Evolutionary conservation across 2,888 invertebrate genomes (phyloP).

Genomic region (Agapostemon virescens): DNA sequence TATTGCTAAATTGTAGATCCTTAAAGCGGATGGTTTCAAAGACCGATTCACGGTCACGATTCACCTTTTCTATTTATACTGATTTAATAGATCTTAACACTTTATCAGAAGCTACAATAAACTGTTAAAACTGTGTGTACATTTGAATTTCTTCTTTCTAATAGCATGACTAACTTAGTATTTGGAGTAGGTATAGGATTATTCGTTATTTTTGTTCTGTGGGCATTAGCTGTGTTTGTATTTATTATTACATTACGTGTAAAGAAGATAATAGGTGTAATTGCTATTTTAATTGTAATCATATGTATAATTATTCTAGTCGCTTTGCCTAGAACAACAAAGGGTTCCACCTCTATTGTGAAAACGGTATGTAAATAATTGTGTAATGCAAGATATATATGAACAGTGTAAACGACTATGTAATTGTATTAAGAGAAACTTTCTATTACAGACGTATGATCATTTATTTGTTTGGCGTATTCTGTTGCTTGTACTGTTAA

Average conservation of each 20-base stretch:
- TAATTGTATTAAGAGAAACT: neutral
- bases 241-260: slow-evolving; percentile 86
- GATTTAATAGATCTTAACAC: neutral
- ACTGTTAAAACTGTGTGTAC: neutral
- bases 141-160: slow-evolving; percentile 19
- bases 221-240: slow-evolving; percentile 84
- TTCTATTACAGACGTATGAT: slow-evolving; percentile 82
- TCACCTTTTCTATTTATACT: neutral
- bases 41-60: neutral
- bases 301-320: slow-evolving; percentile 84
- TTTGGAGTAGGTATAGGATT: slow-evolving; percentile 85
- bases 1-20: neutral
- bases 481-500: slow-evolving; percentile 74
- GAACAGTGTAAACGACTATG: slow-evolving; percentile 8
- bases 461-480: slow-evolving; percentile 82
- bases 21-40: neutral
- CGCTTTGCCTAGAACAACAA: slow-evolving; percentile 83
- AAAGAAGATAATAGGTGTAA: slow-evolving; percentile 83
- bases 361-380: slow-evolving; percentile 81
- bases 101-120: neutral
- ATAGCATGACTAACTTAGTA: slow-evolving; percentile 73
- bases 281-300: slow-evolving; percentile 82
- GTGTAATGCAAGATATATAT: neutral
- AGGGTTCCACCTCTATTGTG: slow-evolving; percentile 75
- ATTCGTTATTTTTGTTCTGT: slow-evolving; percentile 85